Evolutionary conservation across 1,140 invertebrate species (phyloP), one percentile per base, ranked within the genome.

Genomic region (Ruditapes philippinarum): DNA sequence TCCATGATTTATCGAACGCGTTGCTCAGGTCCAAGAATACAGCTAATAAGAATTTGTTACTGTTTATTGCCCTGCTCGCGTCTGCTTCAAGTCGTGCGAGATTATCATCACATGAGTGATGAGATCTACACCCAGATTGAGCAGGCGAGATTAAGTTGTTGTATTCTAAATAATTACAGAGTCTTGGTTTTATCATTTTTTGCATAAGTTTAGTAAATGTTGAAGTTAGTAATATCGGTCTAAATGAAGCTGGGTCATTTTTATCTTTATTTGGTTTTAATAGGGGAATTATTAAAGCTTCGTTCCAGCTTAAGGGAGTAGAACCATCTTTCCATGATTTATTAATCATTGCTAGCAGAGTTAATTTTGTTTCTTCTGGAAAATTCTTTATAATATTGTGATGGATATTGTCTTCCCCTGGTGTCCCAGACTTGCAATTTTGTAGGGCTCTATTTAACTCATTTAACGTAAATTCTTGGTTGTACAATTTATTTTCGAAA

Each of bases 121-220:
- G 3, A 5, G 40, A 28, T 51, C 74, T 79, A n/a, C 74, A 79
- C 4, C 49, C 40, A 22, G 74, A 79, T 38, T 79, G 74, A 25
- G 9, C 5, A 17, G 22, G 22, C 5, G 74, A 42, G 19, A 49
- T 28, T 22, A 49, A n/a, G 33, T 79, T 54, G 17, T 79, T 45
- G 45, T 54, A 12, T 31, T 79, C 74, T 4, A 45, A 49, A 42
- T 25, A 79, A 2, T 19, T 17, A 28, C 40, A 45, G 19, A 79
- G 74, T 31, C 40, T 1, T 0, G 74, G 74, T 54, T 79, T 79
- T 3, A 79, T 79, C 74, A 79, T 79, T 79, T 79, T 79, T 31
- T 79, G 74, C 42, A 79, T 49, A 0, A 79, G 74, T 79, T 79
- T 79, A 1, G 74, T 79, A 17, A 79, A 54, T 22, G 74, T 79